Evolutionary conservation across 2,113 vertebrate genomes (phyloP).

Genomic region (Poeciliopsis retropinna): DNA sequence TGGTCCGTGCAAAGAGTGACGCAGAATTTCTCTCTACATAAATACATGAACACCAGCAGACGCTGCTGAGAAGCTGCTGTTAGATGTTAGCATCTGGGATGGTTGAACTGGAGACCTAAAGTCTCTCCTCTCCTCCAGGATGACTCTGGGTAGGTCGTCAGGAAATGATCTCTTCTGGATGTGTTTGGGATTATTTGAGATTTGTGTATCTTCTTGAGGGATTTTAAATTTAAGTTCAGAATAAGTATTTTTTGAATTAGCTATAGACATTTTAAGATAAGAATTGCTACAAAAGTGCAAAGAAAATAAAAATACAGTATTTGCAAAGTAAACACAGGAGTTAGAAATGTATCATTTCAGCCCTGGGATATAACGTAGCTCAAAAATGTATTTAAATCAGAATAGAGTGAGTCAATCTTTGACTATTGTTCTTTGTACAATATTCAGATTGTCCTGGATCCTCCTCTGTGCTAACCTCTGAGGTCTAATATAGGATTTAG

Average conservation of each 20-base stretch:
- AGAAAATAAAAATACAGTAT: too few species aligned
- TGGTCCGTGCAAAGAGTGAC: neutral
- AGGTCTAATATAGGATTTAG: too few species aligned
- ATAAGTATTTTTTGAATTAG: neutral
- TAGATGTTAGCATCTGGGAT: constrained; percentile 4
- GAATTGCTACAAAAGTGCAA: too few species aligned
- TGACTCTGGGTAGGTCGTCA: constrained; percentile 58
- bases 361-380: neutral
- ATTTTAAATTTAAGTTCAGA: neutral
- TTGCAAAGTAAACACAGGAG: too few species aligned
- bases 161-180: too few species aligned
- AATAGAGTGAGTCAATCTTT: too few species aligned
- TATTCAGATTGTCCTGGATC: too few species aligned
- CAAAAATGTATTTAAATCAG: neutral
- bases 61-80: neutral
- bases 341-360: neutral
- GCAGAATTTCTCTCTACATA: neutral
- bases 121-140: constrained; percentile 26
- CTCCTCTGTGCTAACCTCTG: too few species aligned
- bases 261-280: too few species aligned
- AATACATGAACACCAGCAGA: neutral
- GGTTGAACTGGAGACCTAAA: constrained; percentile 4
- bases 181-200: neutral
- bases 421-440: too few species aligned
- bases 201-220: neutral